Evolutionary conservation across 1,140 invertebrate genomes (phyloP).

Genomic region (Euglossa dilemma): DNA sequence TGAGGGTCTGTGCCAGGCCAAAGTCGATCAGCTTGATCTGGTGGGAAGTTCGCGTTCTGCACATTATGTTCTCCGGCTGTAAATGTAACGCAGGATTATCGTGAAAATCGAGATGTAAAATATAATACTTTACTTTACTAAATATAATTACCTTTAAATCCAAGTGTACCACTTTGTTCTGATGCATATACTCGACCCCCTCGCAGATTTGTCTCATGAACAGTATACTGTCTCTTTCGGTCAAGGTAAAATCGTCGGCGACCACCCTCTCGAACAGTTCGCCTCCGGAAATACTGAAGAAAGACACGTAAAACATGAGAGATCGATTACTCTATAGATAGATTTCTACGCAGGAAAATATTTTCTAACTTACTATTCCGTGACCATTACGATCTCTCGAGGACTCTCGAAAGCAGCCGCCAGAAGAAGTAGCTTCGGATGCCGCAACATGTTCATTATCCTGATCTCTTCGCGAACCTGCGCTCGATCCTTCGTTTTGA

Average conservation of each 20-base stretch:
- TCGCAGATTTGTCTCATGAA: conserved; percentile 96
- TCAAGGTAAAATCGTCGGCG: conserved; percentile 95
- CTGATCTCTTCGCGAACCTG: conserved; percentile 95
- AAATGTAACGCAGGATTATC: conserved; percentile 41
- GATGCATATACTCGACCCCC: conserved; percentile 95
- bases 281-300: conserved; percentile 91
- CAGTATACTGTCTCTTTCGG: conserved; percentile 94
- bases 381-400: conserved; percentile 94
- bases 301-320: too few species aligned
- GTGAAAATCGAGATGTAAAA: too few species aligned
- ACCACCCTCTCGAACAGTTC: conserved; percentile 96
- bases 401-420: conserved; percentile 93
- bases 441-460: conserved; percentile 94
- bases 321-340: too few species aligned
- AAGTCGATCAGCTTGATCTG: conserved; percentile 96
- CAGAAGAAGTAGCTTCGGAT: conserved; percentile 95
- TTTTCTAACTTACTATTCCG: conserved; percentile 93
- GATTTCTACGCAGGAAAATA: conserved; percentile 14
- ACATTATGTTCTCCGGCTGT: conserved; percentile 96
- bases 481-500: conserved; percentile 90
- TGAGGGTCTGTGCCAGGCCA: conserved; percentile 91
- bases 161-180: conserved; percentile 92
- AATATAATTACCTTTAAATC: conserved; percentile 95
- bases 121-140: too few species aligned
- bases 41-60: conserved; percentile 90